Evolutionary conservation across 2,113 vertebrate species (phyloP).

Genomic region (Nesoenas mayeri): DNA sequence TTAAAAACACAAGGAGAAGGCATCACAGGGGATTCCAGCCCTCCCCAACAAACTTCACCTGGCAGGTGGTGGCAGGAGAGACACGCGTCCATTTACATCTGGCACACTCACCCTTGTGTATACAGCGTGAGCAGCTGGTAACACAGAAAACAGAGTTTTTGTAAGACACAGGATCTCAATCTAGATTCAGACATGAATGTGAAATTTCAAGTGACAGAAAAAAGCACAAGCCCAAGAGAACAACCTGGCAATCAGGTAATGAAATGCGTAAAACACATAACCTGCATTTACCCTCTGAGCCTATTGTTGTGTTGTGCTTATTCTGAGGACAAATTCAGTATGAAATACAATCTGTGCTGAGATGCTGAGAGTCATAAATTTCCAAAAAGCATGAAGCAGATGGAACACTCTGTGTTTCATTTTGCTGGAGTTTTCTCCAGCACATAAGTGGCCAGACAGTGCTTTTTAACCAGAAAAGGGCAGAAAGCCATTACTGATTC

Average conservation of each 20-base stretch:
- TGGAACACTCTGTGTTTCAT: not conserved
- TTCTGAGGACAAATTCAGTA: not conserved
- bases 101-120: slow-evolving; percentile 50
- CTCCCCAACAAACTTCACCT: slow-evolving; percentile 65
- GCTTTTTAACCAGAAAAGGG: not conserved
- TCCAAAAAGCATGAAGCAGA: not conserved
- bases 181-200: not conserved
- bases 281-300: not conserved
- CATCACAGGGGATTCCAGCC: not conserved
- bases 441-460: not conserved
- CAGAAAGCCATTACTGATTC: not conserved
- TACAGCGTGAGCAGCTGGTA: slow-evolving; percentile 72
- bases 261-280: not conserved
- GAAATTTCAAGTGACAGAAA: slow-evolving; percentile 25
- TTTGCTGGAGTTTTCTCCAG: not conserved
- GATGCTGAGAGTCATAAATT: not conserved
- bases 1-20: not conserved
- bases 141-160: slow-evolving; percentile 53
- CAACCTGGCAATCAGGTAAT: not conserved
- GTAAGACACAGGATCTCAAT: not conserved
- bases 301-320: not conserved
- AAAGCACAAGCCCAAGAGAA: not conserved
- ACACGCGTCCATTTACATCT: slow-evolving; percentile 68
- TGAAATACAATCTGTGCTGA: not conserved
- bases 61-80: slow-evolving; percentile 69